Evolutionary conservation across 1,140 invertebrate species (phyloP).

Genomic region (Streblospio benedicti): DNA sequence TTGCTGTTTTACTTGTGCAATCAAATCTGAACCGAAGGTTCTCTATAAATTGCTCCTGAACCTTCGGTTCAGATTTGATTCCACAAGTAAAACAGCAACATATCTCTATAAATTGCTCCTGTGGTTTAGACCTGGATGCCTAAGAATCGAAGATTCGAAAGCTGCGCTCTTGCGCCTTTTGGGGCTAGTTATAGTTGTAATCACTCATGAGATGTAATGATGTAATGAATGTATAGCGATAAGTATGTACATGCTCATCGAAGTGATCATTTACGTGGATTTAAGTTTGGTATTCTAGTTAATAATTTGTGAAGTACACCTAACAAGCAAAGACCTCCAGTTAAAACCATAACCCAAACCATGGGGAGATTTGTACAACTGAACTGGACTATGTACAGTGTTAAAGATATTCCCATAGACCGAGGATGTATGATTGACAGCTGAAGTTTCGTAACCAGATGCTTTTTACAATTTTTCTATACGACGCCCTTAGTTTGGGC

Average conservation of each 20-base stretch:
- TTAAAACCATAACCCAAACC: neutral
- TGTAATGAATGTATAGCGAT: neutral
- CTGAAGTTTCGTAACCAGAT: neutral
- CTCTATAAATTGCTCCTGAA: too few relatives aligned
- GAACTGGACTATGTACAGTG: neutral
- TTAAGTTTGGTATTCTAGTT: neutral
- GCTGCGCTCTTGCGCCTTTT: neutral
- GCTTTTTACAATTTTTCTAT: neutral
- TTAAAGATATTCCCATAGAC: neutral
- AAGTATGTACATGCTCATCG: neutral
- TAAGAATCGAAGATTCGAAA: too few relatives aligned
- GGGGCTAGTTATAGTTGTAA: neutral
- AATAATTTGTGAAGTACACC: neutral
- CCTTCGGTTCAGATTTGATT: too few relatives aligned
- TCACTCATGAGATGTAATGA: neutral
- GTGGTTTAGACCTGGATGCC: too few relatives aligned
- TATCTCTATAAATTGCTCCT: too few relatives aligned
- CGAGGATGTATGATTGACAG: neutral
- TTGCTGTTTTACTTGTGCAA: too few relatives aligned
- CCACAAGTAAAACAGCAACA: too few relatives aligned
- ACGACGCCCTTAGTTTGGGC: neutral
- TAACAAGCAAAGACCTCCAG: neutral
- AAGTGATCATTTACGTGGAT: neutral
- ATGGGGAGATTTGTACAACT: neutral
- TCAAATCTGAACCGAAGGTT: too few relatives aligned